Evolutionary conservation across 2,888 invertebrate species (phyloP).

Genomic region (Leptopterna dolabrata): DNA sequence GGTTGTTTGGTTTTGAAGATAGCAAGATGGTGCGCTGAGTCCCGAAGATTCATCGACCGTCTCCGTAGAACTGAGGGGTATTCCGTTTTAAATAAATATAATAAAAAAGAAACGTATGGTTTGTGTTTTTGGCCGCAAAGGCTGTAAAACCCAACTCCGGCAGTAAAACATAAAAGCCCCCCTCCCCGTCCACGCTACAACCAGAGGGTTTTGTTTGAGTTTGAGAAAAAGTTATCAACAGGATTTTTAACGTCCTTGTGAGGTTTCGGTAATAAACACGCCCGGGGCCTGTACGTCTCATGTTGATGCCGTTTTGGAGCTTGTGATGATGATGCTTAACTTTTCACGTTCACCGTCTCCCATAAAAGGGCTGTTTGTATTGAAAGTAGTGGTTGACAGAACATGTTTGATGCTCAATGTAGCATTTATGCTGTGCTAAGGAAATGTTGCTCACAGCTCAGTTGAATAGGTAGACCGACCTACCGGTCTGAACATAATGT

Average conservation of each 20-base stretch:
- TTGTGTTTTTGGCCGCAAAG: slow-evolving; percentile 26
- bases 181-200: too few species aligned
- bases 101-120: slow-evolving; percentile 46
- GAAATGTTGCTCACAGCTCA: too few species aligned
- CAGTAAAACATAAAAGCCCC: slow-evolving; percentile 50
- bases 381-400: too few species aligned
- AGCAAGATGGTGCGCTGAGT: neutral
- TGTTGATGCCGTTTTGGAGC: neutral
- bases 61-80: neutral
- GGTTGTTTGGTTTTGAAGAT: neutral
- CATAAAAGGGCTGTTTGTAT: too few species aligned
- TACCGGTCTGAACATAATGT: too few species aligned
- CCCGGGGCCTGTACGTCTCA: neutral
- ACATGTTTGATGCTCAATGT: too few species aligned
- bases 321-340: neutral
- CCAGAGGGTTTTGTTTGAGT: slow-evolving; percentile 33
- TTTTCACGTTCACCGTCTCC: too few species aligned
- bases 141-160: slow-evolving; percentile 40
- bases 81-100: slow-evolving; percentile 51
- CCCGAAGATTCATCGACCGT: neutral
- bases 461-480: too few species aligned
- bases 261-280: neutral
- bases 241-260: neutral
- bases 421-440: too few species aligned
- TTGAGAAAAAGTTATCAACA: slow-evolving; percentile 45